These are phyloP conservation scores for Tragelaphus imberbis DNA, from an alignment of 2,113 vertebrate species.

Conservation along the genomic window DNA sequence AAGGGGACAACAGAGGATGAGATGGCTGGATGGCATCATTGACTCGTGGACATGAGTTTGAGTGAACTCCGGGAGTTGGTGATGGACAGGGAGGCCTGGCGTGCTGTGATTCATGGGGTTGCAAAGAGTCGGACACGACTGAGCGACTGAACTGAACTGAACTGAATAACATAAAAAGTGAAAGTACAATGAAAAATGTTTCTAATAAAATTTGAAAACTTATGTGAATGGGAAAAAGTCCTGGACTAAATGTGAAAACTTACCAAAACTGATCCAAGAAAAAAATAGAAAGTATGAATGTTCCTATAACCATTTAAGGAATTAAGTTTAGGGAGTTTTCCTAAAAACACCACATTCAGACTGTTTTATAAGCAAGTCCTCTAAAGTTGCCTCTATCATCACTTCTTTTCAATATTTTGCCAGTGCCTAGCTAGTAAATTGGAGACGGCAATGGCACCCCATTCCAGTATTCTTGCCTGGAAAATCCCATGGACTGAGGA, in stretches of 20 bases:
- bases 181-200: not conserved
- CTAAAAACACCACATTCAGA: not conserved
- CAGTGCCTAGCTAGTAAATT: not conserved
- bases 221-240: not conserved
- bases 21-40: no score
- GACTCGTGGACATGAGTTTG: no score
- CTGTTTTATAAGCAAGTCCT: not conserved
- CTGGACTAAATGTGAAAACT: not conserved
- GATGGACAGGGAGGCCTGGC: no score
- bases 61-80: no score
- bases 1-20: no score
- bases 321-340: slow-evolving; percentile 12
- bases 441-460: not conserved
- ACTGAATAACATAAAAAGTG: not conserved
- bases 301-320: not conserved
- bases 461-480: not conserved
- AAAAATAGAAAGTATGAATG: not conserved
- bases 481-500: not conserved
- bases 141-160: no score
- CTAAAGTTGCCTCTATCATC: not conserved
- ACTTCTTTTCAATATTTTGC: not conserved
- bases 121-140: no score
- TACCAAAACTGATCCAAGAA: not conserved
- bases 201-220: not conserved
- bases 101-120: no score